Conservation (phyloP, 2,113 vertebrate species). For the Enhydra lutris region DNA sequence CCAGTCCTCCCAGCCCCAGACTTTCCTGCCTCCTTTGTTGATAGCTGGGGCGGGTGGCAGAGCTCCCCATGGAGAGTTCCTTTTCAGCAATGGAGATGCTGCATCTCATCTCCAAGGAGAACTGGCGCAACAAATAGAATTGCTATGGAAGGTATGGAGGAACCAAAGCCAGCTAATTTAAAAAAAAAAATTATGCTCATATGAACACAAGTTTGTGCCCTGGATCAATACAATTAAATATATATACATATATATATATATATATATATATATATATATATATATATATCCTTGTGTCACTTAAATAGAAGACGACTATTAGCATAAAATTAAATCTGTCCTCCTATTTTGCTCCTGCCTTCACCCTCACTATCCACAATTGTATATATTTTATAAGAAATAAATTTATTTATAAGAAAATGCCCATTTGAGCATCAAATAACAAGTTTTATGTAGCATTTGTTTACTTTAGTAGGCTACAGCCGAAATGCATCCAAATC, state of each 20-base stretch:
- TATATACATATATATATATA: no score
- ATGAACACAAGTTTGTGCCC: neutral
- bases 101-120: slow-evolving; percentile 23
- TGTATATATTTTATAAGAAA: neutral
- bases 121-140: neutral
- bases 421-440: neutral
- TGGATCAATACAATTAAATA: neutral
- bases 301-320: neutral
- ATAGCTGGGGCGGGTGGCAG: neutral
- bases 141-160: neutral
- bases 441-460: neutral
- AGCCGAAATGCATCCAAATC: neutral
- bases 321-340: neutral
- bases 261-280: no score
- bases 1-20: neutral
- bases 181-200: slow-evolving; percentile 18
- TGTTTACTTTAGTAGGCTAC: neutral
- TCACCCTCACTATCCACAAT: neutral
- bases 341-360: neutral
- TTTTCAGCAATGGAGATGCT: slow-evolving; percentile 14
- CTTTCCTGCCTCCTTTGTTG: slow-evolving; percentile 43
- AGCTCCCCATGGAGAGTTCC: neutral
- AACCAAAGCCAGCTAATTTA: slow-evolving; percentile 13
- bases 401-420: neutral
- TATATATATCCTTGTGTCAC: neutral